Conservation (phyloP, 1,140 invertebrate genomes). For the Neodiprion pinetum region DNA sequence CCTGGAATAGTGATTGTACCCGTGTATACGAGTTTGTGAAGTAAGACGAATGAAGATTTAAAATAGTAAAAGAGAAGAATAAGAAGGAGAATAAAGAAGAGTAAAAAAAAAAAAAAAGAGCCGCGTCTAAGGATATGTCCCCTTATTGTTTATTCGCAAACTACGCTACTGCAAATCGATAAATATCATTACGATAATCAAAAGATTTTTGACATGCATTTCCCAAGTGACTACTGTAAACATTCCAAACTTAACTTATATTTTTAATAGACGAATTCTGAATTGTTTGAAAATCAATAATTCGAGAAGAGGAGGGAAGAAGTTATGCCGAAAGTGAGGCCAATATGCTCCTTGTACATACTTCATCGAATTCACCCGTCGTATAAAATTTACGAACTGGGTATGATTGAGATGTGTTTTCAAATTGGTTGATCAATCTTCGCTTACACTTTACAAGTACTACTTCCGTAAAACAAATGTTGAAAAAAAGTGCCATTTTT, state of each 20-base stretch:
- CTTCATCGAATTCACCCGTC: too few species aligned
- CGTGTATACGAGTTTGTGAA: too few species aligned
- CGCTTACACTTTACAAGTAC: neutral
- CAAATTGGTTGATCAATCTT: neutral
- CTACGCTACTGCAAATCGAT: neutral
- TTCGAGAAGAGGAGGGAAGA: neutral
- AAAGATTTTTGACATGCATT: slow-evolving; percentile 29
- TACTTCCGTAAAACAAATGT: neutral
- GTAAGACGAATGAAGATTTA: too few species aligned
- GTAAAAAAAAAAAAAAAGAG: too few species aligned
- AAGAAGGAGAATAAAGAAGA: too few species aligned
- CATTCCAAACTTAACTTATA: slow-evolving; percentile 28
- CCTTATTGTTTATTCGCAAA: neutral
- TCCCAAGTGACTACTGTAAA: slow-evolving; percentile 25
- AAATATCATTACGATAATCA: slow-evolving; percentile 9
- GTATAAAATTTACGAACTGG: neutral
- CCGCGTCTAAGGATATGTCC: neutral
- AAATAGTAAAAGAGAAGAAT: too few species aligned
- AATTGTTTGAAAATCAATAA: neutral
- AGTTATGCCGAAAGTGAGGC: neutral
- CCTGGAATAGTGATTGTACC: too few species aligned
- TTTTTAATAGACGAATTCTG: neutral
- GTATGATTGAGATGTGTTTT: neutral
- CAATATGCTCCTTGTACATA: too few species aligned
- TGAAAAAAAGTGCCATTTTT: neutral